Conservation (phyloP, 2,113 vertebrate species). For the Oriolus oriolus region DNA sequence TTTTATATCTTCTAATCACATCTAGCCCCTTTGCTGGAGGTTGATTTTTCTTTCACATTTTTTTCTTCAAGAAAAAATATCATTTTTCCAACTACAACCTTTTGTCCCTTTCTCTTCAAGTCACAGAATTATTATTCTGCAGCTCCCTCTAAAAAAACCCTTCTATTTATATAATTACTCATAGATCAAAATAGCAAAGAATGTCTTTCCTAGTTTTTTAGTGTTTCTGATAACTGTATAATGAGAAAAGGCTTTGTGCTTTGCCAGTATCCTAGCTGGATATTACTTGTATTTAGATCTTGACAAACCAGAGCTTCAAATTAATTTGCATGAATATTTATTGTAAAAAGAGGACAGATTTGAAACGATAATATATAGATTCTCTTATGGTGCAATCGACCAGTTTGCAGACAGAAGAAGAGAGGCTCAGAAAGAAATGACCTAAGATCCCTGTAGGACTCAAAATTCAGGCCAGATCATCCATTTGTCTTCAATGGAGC, state of each 20-base stretch:
- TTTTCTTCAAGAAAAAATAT: background rate
- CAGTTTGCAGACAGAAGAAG: background rate
- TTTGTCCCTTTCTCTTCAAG: background rate
- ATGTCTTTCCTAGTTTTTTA: background rate
- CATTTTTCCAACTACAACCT: background rate
- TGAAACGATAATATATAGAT: background rate
- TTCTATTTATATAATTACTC: background rate
- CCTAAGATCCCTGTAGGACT: background rate
- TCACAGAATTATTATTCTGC: background rate
- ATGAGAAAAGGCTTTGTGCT: background rate
- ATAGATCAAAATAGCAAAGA: background rate
- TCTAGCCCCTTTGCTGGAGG: background rate
- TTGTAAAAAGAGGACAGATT: background rate
- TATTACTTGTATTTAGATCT: background rate
- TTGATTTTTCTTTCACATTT: background rate
- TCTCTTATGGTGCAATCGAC: background rate
- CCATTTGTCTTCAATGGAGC: background rate
- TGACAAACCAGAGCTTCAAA: background rate
- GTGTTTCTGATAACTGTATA: background rate
- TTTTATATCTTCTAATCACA: background rate
- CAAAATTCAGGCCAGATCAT: background rate
- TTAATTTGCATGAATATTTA: slow-evolving; percentile 4
- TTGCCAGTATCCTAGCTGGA: background rate
- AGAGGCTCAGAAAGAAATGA: background rate
- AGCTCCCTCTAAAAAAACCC: background rate